Percentiles rank a stretch among this genome's conserved stretches.
Conservation (phyloP, 2,113 vertebrate species). For the Apistogramma diplotaenia region DNA sequence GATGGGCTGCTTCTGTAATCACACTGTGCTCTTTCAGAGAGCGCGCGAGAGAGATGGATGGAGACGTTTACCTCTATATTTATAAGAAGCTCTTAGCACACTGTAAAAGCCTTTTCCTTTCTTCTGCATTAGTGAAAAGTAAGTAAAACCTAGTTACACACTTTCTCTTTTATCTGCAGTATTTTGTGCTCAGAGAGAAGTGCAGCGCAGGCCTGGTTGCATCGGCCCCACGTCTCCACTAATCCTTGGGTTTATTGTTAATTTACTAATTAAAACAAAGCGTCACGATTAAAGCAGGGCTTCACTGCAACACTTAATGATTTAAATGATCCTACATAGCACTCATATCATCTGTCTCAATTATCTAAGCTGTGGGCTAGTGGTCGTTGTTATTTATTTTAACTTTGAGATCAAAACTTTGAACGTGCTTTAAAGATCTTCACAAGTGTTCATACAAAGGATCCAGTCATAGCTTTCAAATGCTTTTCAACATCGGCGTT, state of each 20-base stretch:
- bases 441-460: not conserved
- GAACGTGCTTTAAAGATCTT: not conserved
- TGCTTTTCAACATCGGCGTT: not conserved
- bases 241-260: not conserved
- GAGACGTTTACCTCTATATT: conserved; percentile 2
- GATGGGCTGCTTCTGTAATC: conserved; percentile 46
- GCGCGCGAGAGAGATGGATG: not conserved
- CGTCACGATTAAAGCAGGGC: not conserved
- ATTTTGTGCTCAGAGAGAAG: conserved; percentile 18
- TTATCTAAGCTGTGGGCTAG: not conserved
- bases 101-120: conserved; percentile 50
- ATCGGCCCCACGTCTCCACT: not conserved
- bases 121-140: conserved; percentile 47
- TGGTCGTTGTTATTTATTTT: not conserved
- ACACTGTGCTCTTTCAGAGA: conserved; percentile 12
- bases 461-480: not conserved
- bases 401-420: not conserved
- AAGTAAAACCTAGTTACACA: conserved; percentile 36
- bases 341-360: not conserved
- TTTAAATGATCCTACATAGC: not conserved
- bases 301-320: not conserved
- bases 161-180: conserved; percentile 29
- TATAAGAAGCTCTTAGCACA: conserved; percentile 47
- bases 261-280: not conserved
- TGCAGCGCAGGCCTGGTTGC: not conserved